Conservation (phyloP, 2,888 invertebrate genomes). For the Electrophaes corylata region DNA sequence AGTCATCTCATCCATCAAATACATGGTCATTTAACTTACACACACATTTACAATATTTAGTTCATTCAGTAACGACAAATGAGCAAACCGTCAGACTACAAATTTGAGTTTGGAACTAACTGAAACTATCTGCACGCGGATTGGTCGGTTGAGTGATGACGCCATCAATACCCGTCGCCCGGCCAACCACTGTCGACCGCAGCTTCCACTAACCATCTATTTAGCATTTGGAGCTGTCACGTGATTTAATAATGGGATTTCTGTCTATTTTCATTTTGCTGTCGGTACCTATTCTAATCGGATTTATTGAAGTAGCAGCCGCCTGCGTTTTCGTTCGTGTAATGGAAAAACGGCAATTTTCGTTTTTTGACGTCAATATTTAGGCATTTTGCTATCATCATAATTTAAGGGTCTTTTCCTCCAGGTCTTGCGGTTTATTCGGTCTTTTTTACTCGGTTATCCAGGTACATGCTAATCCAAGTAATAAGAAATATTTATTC, state of each 20-base stretch:
- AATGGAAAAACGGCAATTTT: no score
- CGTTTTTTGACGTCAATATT: no score
- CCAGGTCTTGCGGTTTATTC: no score
- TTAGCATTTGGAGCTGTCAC: slow-evolving; percentile 42
- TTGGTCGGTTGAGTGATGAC: slow-evolving; percentile 77
- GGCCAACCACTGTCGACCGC: slow-evolving; percentile 64
- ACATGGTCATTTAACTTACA: slow-evolving; percentile 8
- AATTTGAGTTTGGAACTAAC: slow-evolving; percentile 73
- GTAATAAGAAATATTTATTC: no score
- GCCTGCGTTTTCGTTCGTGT: no score
- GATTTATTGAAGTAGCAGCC: neutral
- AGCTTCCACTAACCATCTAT: slow-evolving; percentile 42
- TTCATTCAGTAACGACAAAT: slow-evolving; percentile 33
- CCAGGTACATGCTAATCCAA: no score
- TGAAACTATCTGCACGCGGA: slow-evolving; percentile 72
- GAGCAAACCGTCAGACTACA: slow-evolving; percentile 47
- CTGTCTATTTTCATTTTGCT: slow-evolving; percentile 8
- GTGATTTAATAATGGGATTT: slow-evolving; percentile 44
- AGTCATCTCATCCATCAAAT: neutral
- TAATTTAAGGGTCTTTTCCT: no score
- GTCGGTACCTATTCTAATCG: neutral
- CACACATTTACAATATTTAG: slow-evolving; percentile 27
- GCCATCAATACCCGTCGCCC: slow-evolving; percentile 73
- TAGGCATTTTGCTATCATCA: no score
- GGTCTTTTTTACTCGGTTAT: no score